Evolutionary conservation across 2,797 vertebrate genomes (phyloP), one percentile per base, ranked within the genome.

Genomic region (Oreortyx pictus): DNA sequence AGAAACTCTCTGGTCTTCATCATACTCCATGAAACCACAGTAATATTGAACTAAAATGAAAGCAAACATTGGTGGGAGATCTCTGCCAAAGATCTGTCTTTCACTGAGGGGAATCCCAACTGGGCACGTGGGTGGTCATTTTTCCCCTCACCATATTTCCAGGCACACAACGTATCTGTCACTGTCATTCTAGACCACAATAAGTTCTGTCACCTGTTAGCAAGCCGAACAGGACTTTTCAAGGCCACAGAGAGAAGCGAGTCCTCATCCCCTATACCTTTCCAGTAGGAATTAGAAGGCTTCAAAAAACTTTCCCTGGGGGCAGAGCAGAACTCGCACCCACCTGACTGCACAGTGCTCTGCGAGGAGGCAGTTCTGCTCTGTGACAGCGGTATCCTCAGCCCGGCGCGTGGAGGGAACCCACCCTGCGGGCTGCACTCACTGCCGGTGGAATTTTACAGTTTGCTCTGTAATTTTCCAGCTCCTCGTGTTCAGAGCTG

Each of bases 381-480:
- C 24, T 41, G 44, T 76, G 65, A 72, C 74, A 71, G 81, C 4
- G 37, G 24, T 86, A 91, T 64, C 64, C 88, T 61, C 68, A 59
- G 59, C 86, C 81, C 25, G 80, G 77, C 86, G 64, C 52, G 46
- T 0, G 11, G 8, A 80, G 60, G 83, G 82, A 71, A 93, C 91
- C 41, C 88, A 92, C n/a, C 73, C 67, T 15, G 25, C 18, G 2
- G 50, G 77, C 79, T 37, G 25, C 59, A 86, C 49, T 59, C 79
- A 79, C 76, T 67, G 72, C 66, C 5, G 75, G 44, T 88, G 96
- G 96, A 97, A 96, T 95, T 97, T 94, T 92, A 95, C 96, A 49
- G 39, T 56, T 82, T 44, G 41, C 65, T 76, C 93, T 93, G 96
- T 96, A 85, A 88, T 96, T 97, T 97, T 97, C 96, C 95, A 94